These are phyloP conservation scores for Emydoidea blandingii DNA, from an alignment of 2,797 vertebrate genomes.

Conservation along the genomic window DNA sequence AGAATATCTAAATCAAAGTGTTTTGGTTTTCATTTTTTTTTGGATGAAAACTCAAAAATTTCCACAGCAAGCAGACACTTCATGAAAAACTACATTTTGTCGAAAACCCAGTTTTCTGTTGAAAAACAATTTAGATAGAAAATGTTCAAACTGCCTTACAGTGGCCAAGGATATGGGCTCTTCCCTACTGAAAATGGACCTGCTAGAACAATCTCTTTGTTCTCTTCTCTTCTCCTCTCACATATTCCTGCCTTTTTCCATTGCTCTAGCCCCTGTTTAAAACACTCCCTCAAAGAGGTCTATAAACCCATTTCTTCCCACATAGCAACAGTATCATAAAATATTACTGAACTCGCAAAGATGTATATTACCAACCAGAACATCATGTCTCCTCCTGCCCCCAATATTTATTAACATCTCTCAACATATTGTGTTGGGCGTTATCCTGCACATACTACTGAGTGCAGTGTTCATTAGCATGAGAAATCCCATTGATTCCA, in stretches of 20 bases:
- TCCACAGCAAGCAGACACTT: not conserved
- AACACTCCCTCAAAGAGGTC: not conserved
- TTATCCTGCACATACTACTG: not conserved
- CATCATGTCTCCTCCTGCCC: accelerated
- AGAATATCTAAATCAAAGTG: not conserved
- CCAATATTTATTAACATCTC: constrained; percentile 1
- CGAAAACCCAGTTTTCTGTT: not conserved
- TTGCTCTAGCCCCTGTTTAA: not conserved
- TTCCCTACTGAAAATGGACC: not conserved
- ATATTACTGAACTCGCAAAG: not conserved
- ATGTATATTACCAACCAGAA: not conserved
- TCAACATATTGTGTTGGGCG: not conserved
- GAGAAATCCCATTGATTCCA: constrained; percentile 30
- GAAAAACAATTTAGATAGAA: not conserved
- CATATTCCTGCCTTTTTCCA: no score
- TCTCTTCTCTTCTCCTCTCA: not conserved
- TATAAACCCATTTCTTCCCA: not conserved
- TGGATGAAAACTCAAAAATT: not conserved
- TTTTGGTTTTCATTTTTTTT: not conserved
- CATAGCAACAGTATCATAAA: not conserved
- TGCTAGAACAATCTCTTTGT: not conserved
- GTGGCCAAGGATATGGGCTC: no score
- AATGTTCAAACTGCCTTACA: not conserved
- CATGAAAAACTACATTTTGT: not conserved
- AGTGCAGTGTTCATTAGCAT: not conserved